A percentile compares a stretch with the other conserved stretches of the same genome.
phyloP scores from a whole-genome alignment of 2,797 vertebrate species.

The Trachurus trachurus region DNA sequence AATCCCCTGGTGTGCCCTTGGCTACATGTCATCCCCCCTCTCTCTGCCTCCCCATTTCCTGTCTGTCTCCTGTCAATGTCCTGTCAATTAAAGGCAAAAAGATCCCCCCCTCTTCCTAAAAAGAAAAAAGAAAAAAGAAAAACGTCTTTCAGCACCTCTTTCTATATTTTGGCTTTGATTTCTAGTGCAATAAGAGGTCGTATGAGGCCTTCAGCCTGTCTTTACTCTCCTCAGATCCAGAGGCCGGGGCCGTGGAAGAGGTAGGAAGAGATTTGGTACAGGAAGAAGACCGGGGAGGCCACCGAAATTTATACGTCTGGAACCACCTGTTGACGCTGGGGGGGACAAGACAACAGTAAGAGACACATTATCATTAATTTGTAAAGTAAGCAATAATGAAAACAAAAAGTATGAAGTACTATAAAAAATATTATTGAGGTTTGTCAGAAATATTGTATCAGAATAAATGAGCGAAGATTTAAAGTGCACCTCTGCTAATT shows the following conservation, averaged over 20 bases:
- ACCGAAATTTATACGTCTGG: slow-evolving; percentile 94
- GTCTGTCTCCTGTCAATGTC: no score
- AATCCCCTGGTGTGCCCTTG: no score
- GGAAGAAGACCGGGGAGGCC: slow-evolving; percentile 93
- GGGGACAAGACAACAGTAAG: slow-evolving; percentile 91
- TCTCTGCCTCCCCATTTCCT: no score
- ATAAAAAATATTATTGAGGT: background rate
- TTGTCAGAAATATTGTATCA: background rate
- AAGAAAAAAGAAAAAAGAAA: no score
- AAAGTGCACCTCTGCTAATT: background rate
- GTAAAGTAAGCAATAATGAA: background rate
- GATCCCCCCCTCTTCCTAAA: no score
- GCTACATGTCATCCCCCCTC: no score
- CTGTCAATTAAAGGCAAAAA: no score
- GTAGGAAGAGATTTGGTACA: slow-evolving; percentile 93
- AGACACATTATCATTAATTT: background rate
- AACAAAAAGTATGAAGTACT: no score
- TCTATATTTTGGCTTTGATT: background rate
- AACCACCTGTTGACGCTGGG: slow-evolving; percentile 86
- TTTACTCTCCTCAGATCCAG: slow-evolving; percentile 86
- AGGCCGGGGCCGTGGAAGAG: slow-evolving; percentile 92
- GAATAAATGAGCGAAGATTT: background rate
- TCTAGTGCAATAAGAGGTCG: background rate
- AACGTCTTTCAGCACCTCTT: fast-evolving
- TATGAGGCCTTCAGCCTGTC: background rate